Evolutionary conservation across 2,797 vertebrate genomes (phyloP).

Genomic region (Cottoperca gobio): DNA sequence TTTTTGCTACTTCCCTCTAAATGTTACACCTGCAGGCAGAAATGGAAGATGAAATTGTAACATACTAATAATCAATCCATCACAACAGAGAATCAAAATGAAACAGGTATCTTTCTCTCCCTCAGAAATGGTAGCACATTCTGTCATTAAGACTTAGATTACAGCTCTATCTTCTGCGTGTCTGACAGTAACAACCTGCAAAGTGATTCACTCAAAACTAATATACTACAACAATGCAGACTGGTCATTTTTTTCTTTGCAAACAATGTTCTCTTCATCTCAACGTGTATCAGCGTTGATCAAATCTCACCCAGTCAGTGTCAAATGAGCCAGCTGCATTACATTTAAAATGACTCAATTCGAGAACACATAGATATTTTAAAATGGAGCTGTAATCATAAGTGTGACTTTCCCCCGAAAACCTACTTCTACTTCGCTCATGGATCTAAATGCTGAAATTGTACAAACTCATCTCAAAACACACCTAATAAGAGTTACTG

Average conservation of each 20-base stretch:
- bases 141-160: constrained; percentile 41
- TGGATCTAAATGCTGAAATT: constrained; percentile 46
- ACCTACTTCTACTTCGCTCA: constrained; percentile 28
- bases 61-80: constrained; percentile 51
- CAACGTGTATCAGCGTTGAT: constrained; percentile 1
- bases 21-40: constrained; percentile 43
- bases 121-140: constrained; percentile 8
- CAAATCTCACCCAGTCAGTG: constrained; percentile 13
- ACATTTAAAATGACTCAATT: constrained; percentile 12
- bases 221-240: constrained; percentile 12
- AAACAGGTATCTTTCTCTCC: constrained; percentile 30
- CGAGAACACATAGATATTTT: not conserved
- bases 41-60: constrained; percentile 48
- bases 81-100: constrained; percentile 26
- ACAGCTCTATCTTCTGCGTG: constrained; percentile 37
- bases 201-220: constrained; percentile 13
- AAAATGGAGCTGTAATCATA: constrained; percentile 47
- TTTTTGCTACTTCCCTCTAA: constrained; percentile 34
- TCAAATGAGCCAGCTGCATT: not conserved
- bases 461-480: constrained; percentile 48
- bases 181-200: constrained; percentile 12
- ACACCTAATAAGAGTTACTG: constrained; percentile 52
- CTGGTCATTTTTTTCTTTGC: not conserved
- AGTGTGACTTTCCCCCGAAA: not conserved
- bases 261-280: constrained; percentile 2